These are phyloP conservation scores for Acleris holmiana DNA, from an alignment of 2,888 invertebrate genomes.

Conservation along the genomic window DNA sequence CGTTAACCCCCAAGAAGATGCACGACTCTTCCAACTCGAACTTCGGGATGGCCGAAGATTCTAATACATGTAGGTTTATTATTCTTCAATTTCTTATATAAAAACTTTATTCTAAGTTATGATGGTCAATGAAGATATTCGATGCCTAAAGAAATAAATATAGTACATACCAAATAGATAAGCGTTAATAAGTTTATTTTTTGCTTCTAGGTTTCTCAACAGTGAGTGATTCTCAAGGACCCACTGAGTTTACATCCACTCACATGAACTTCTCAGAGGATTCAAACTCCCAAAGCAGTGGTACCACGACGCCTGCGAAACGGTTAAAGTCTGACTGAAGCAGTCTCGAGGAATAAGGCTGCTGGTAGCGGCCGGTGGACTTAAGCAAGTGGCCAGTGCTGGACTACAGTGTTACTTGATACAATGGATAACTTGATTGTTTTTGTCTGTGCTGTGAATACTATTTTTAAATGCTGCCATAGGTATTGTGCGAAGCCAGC, in stretches of 20 bases:
- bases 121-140: too few relatives aligned
- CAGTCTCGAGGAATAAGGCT: slow-evolving; percentile 39
- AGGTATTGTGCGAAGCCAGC: background rate
- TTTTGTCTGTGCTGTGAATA: slow-evolving; percentile 34
- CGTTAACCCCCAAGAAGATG: slow-evolving; percentile 86
- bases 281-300: slow-evolving; percentile 95
- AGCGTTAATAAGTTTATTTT: background rate
- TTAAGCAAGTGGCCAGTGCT: slow-evolving; percentile 27
- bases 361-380: slow-evolving; percentile 20
- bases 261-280: slow-evolving; percentile 95
- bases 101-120: too few relatives aligned
- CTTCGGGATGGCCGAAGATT: slow-evolving; percentile 94
- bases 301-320: slow-evolving; percentile 88
- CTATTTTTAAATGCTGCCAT: slow-evolving; percentile 29
- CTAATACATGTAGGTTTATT: slow-evolving; percentile 91
- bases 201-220: slow-evolving; percentile 91
- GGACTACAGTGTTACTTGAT: slow-evolving; percentile 30
- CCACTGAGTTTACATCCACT: slow-evolving; percentile 93
- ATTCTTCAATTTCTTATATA: background rate
- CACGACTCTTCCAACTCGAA: slow-evolving; percentile 91
- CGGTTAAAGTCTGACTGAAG: slow-evolving; percentile 90
- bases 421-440: slow-evolving; percentile 23
- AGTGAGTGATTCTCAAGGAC: slow-evolving; percentile 95
- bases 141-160: too few relatives aligned
- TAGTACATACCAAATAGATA: too few relatives aligned